These are phyloP conservation scores for Hofmannophila pseudospretella DNA, from an alignment of 2,888 invertebrate species.

Conservation along the genomic window DNA sequence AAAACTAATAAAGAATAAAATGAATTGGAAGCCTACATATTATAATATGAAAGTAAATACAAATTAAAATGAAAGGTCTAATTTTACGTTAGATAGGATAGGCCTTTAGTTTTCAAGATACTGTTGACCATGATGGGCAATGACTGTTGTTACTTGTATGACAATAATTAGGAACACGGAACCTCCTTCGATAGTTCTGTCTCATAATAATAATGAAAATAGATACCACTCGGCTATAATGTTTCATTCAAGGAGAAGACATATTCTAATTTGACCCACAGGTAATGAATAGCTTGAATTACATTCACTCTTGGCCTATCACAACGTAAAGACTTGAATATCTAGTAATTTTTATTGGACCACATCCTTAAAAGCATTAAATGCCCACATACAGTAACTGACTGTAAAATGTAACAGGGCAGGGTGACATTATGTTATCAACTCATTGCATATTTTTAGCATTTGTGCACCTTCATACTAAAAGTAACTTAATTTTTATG, in stretches of 20 bases:
- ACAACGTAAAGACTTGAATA: neutral
- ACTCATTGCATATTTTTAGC: slow-evolving; percentile 4
- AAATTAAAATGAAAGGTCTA: slow-evolving; percentile 10
- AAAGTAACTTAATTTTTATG: slow-evolving; percentile 3
- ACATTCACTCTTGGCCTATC: neutral
- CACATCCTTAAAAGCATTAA: slow-evolving; percentile 54
- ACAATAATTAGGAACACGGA: no score
- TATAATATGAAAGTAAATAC: slow-evolving; percentile 12
- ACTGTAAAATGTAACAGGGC: slow-evolving; percentile 1
- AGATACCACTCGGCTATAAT: no score
- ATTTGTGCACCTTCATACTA: slow-evolving; percentile 11
- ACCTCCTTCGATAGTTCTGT: no score
- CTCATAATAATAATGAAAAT: no score
- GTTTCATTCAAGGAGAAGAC: no score
- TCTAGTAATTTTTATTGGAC: slow-evolving; percentile 50
- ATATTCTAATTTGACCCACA: no score
- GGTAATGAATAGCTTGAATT: no score
- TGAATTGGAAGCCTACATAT: slow-evolving; percentile 48
- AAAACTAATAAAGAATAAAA: slow-evolving; percentile 40
- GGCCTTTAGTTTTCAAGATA: no score
- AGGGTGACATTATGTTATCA: neutral
- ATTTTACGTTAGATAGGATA: no score
- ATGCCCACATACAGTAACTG: slow-evolving; percentile 17
- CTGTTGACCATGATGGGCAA: no score
- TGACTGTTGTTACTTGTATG: no score